Evolutionary conservation across 2,113 vertebrate species (phyloP), one percentile per base, ranked within the genome.

Genomic region (Coptodon rendalli): DNA sequence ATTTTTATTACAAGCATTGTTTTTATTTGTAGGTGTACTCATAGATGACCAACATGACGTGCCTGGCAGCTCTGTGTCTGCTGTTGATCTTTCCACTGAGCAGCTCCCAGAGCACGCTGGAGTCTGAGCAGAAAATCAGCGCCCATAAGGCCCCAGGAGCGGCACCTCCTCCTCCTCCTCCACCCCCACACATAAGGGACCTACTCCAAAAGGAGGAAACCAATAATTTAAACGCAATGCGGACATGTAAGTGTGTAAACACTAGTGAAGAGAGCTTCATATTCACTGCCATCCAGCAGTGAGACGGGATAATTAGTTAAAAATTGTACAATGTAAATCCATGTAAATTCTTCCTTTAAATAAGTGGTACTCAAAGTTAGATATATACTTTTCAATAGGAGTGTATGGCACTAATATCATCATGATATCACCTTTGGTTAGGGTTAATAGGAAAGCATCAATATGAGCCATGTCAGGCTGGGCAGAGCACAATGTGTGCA

Each of bases 61-160:
- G 31, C 79, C 73, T 88, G 10, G 79, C 84, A 5, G 88, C 90
- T 59, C 63, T 95, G 63, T 92, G 59, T 59, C 81, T 96, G 52
- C 63, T 95, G 89, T 87, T 95, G 63, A 76, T 93, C 53, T 87
- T 94, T 56, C 89, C 92, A 34, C 89, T 93, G 87, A 90, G 94
- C 92, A 52, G 88, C 86, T 90, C 93, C 45, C 93, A 94, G 91
- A 94, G 80, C 81, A 88, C 93, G 31, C 87, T 91, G 91, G 89
- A 78, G 86, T 92, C 92, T 63, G 59, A 85, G 81, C 80, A 91
- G 84, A 12, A 88, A 24, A 36, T 82, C 81, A 10, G 45, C 2
- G n/a, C 2, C 34, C 92, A 87, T 43, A 83, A 66, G 76, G 92
- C 50, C 79, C 83, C 87, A 1, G 90, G 59, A 6, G 87, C 80